These are phyloP conservation scores for Ictalurus punctatus DNA, from an alignment of 2,113 vertebrate species.

Conservation along the genomic window DNA sequence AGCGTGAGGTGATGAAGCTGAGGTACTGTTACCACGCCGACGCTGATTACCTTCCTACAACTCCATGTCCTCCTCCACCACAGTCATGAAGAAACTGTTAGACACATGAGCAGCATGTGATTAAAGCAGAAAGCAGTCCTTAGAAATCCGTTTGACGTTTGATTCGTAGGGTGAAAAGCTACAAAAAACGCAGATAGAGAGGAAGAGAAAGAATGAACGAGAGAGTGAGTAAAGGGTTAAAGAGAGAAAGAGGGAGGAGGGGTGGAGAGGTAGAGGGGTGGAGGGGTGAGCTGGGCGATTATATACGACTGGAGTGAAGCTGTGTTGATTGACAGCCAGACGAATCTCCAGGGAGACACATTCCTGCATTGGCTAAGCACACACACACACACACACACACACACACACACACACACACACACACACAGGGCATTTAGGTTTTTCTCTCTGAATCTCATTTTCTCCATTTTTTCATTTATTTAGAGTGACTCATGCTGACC, in stretches of 20 bases:
- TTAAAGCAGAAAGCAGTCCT: not conserved
- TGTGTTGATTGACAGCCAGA: constrained; percentile 43
- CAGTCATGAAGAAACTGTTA: not conserved
- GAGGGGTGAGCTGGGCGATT: constrained; percentile 40
- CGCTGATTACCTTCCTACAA: not conserved
- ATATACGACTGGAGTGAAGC: constrained; percentile 29
- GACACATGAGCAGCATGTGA: not conserved
- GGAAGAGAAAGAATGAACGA: not conserved
- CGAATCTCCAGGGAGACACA: constrained; percentile 20
- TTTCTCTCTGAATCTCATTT: not conserved
- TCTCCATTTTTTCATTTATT: not conserved
- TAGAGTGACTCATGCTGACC: constrained; percentile 33
- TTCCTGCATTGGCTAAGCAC: not conserved
- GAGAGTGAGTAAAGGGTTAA: not conserved
- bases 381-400: constrained; percentile 13
- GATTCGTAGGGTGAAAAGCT: not conserved
- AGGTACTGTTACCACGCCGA: not conserved
- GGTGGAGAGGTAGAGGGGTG: constrained; percentile 27
- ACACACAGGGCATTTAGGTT: not conserved
- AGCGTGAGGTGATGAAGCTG: not conserved
- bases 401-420: constrained; percentile 7
- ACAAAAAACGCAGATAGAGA: not conserved
- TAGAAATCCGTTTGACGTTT: not conserved
- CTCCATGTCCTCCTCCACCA: not conserved
- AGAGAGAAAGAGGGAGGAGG: not conserved